Evolutionary conservation across 2,888 invertebrate genomes (phyloP), one percentile per base, ranked within the genome.

Genomic region (Escarpia spicata): DNA sequence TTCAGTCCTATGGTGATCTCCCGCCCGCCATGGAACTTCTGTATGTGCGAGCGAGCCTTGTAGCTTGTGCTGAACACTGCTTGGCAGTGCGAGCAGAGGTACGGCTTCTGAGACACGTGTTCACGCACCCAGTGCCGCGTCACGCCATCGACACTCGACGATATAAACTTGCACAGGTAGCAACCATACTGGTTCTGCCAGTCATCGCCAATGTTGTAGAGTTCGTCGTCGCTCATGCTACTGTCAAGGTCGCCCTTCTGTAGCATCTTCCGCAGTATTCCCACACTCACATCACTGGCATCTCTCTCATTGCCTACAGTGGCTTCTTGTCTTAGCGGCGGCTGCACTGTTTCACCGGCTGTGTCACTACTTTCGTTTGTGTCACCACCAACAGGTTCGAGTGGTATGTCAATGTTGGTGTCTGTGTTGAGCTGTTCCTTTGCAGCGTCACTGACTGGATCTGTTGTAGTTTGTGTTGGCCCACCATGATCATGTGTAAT

Each of bases 21-120:
- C 31, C 90, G 60, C 31, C 60, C 58, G 19, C 89, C 60, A 44
- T 93, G 93, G 26, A 89, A 90, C 44, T 91, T 52, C 31, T 75
- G 31, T 43, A 93, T 60, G 90, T 93, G 93, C 4, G 90, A 45
- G 90, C 91, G 91, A 0, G 92, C 93, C 90, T 92, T 90, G 19
- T 90, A 92, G 58, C 93, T 93, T 10, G 93, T 92, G n/a, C 43
- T 52, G 92, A 92, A 93, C 31, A 52, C 58, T 31, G 91, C 90
- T 0, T 89, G n/a, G 52, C 93, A 93, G 91, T 93, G 92, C 3
- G 92, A 91, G 90, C 93, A 93, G 37, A 90, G 43, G 90, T 93
- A 93, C n/a, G 93, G 92, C 52, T 92, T 75, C 37, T 93, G 92
- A 15, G 89, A 43, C n/a, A 93, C 75, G 60, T 93, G 93, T 19